phyloP scores from a whole-genome alignment of 53 echinoderm and acorn worm species.

The Temnopleurus reevesii region DNA sequence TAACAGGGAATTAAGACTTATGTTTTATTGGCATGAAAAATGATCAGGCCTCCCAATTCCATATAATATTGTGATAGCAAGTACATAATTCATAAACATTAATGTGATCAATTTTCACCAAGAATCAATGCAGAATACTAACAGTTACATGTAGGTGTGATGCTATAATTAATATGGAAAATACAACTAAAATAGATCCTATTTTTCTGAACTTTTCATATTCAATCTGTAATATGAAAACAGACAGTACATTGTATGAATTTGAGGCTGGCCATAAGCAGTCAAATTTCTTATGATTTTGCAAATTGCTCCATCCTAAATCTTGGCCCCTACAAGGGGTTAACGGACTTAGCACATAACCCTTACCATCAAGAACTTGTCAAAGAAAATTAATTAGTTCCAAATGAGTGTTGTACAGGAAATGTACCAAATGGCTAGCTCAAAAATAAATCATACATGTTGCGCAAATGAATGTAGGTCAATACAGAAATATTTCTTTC shows the following conservation, averaged over 20 bases:
- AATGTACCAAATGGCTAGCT: constrained; percentile 26
- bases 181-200: too few relatives aligned
- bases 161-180: too few relatives aligned
- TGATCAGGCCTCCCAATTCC: too few relatives aligned
- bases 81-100: too few relatives aligned
- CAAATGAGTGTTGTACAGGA: constrained; percentile 32
- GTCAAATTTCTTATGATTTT: not conserved
- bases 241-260: not conserved
- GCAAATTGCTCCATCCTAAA: not conserved
- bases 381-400: constrained; percentile 42
- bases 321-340: not conserved
- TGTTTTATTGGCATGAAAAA: too few relatives aligned
- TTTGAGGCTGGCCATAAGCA: not conserved
- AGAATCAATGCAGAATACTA: too few relatives aligned
- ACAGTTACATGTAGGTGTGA: too few relatives aligned
- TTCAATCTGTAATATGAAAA: not conserved
- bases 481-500: not conserved
- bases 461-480: not conserved
- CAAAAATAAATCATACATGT: constrained; percentile 27
- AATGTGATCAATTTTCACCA: too few relatives aligned
- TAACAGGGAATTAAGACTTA: too few relatives aligned
- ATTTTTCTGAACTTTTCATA: too few relatives aligned
- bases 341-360: not conserved
- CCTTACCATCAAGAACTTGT: not conserved
- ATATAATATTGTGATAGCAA: too few relatives aligned